Evolutionary conservation across 2,888 invertebrate species (phyloP), one percentile per base, ranked within the genome.

Genomic region (Tineola bisselliella): DNA sequence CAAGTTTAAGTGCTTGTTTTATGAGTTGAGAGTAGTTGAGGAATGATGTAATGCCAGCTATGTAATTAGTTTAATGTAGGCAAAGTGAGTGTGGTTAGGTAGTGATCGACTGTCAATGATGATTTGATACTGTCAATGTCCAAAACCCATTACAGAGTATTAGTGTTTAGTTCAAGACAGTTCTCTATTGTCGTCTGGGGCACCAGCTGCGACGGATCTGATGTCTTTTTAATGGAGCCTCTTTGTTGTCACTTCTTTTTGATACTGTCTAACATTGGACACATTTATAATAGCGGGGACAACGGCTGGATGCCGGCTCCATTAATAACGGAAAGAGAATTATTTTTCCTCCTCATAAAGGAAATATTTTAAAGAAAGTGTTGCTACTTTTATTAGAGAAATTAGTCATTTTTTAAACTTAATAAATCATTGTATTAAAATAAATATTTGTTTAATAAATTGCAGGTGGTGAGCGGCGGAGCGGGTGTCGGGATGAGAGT

Each of bases 401-500:
- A 25, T 25, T 25, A 25, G 25, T 25, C 25, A 25, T 25, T 25
- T 25, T 25, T 6, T 12, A 38, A 6, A 38, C 6, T 38, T 12
- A 10, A n/a, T 38, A 38, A 38, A 12, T n/a, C 3, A 38, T 38
- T n/a, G 31, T 8, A 6, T 38, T 38, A 38, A 38, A 38, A 38
- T 38, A 38, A 6, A 12, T 10, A n/a, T n/a, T n/a, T n/a, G n/a
- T 38, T 38, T 4, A 25, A 38, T 48, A 15, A 10, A 13, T 75
- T 84, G 13, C 80, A 87, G 86, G 83, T 82, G 79, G 77, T 79
- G 79, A 77, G 70, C 72, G 77, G 72, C 77, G 80, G 76, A 75
- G 76, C 69, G 73, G 75, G 77, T 79, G 74, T 77, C 81, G 84
- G 81, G 69, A 87, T 86, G 86, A 84, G 81, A 77, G 83, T 82